Evolutionary conservation across 2,888 invertebrate genomes (phyloP), one percentile per base, ranked within the genome.

Genomic region (Sinhomidia bicolor): DNA sequence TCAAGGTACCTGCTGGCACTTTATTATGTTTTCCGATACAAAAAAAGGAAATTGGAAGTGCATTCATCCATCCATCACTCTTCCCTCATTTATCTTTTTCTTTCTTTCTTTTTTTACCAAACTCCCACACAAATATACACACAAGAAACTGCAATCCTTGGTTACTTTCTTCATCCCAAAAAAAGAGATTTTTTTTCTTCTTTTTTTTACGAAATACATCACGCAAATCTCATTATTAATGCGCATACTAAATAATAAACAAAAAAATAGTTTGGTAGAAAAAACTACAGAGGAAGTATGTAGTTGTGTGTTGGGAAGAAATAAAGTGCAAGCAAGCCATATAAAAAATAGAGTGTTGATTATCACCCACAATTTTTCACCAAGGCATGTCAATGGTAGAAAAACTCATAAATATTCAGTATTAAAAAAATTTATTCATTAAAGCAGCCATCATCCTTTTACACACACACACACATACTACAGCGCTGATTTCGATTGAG

Each of bases 31-130:
- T 17, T 9, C n/a, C 23, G 26, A 62, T 12, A 6, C 10, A 32
- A 65, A 12, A 14, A 78, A 32, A 47, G 36, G 78, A 78, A 85
- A 76, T 65, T 60, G 85, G 51, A 85, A 85, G 60, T 78, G 85
- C 85, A 85, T 65, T 85, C 85, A 85, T 85, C 85, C 85, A 85
- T 85, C 78, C 36, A 85, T 62, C 85, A 54, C 78, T 44, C 12
- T 47, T 51, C 26, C 23, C 65, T 76, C 76, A 76, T 76, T 54
- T 76, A 76, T 76, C 76, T 76, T 17, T 20, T 51, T 54, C n/a
- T 26, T 74, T 26, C 20, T 14, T 20, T 20, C 36, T 23, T 23
- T 6, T 23, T 74, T 10, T 74, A 7, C 71, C 23, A 68, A 29
- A 32, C 23, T 6, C 2, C 10, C 12, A 1, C 47, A 3, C n/a